These are phyloP conservation scores for Morbakka virulenta DNA, from an alignment of 30 jellyfish, hydroid and myxozoan species.

Conservation along the genomic window DNA sequence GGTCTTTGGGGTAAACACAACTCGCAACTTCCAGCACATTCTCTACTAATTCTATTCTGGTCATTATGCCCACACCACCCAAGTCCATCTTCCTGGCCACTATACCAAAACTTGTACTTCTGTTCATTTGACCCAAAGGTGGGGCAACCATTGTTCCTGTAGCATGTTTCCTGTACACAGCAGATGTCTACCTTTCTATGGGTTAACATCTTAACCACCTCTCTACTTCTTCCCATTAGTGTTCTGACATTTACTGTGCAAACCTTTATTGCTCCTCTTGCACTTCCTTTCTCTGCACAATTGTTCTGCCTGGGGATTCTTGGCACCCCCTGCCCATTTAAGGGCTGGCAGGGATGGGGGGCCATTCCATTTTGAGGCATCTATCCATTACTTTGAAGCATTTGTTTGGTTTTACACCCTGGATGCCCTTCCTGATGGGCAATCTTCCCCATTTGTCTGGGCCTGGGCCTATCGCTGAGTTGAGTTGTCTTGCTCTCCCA, in stretches of 20 bases:
- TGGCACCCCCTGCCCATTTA: conserved; percentile 1
- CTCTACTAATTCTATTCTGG: no score
- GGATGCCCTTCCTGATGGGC: no score
- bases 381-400: no score
- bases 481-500: no score
- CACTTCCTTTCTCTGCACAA: neutral
- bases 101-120: neutral
- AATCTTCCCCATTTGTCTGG: no score
- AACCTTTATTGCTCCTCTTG: neutral
- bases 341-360: conserved; percentile 1
- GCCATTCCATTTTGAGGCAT: no score
- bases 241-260: neutral
- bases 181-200: neutral
- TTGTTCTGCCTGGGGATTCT: neutral
- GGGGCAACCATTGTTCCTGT: neutral
- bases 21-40: no score
- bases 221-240: neutral
- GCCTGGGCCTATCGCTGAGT: no score
- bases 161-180: neutral
- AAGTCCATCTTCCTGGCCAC: neutral
- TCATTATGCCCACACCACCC: no score
- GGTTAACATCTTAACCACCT: neutral
- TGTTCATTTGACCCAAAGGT: neutral
- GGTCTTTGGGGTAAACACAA: no score
- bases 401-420: no score